Percentiles rank a stretch among this genome's conserved stretches.
These are phyloP conservation scores for Peromyscus maniculatus DNA, from an alignment of 2,113 vertebrate species.

Conservation along the genomic window DNA sequence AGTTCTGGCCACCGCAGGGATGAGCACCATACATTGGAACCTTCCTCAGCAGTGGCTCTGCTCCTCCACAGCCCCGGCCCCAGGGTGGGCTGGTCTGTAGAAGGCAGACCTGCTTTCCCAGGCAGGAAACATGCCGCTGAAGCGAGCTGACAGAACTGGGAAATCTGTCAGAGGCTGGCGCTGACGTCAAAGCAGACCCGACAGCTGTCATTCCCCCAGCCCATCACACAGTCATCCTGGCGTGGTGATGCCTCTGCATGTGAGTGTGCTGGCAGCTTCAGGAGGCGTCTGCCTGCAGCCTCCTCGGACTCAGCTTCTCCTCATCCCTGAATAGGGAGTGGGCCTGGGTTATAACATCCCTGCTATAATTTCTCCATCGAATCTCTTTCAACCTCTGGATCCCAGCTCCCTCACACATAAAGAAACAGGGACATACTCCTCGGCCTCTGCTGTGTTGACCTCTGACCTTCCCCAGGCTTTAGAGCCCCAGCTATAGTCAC, in stretches of 20 bases:
- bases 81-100: not conserved
- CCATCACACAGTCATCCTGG: constrained; percentile 12
- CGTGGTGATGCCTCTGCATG: not conserved
- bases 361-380: not conserved
- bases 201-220: constrained; percentile 60
- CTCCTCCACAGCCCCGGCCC: not conserved
- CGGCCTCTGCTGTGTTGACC: not conserved
- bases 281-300: not conserved
- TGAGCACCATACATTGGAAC: not conserved
- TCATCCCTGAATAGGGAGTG: not conserved
- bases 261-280: not conserved
- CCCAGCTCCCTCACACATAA: not conserved
- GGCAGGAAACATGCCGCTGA: not conserved
- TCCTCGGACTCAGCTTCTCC: not conserved
- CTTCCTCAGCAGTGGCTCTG: fast-evolving
- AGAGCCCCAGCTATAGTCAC: no score
- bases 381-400: not conserved
- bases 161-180: constrained; percentile 42
- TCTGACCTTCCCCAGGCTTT: not conserved
- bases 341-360: not conserved
- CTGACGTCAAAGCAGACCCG: constrained; percentile 51
- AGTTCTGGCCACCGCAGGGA: not conserved
- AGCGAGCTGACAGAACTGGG: constrained; percentile 5
- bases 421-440: not conserved
- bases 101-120: not conserved